Evolutionary conservation across 2,888 invertebrate genomes (phyloP), one percentile per base, ranked within the genome.

Genomic region (Seladonia tumulorum): DNA sequence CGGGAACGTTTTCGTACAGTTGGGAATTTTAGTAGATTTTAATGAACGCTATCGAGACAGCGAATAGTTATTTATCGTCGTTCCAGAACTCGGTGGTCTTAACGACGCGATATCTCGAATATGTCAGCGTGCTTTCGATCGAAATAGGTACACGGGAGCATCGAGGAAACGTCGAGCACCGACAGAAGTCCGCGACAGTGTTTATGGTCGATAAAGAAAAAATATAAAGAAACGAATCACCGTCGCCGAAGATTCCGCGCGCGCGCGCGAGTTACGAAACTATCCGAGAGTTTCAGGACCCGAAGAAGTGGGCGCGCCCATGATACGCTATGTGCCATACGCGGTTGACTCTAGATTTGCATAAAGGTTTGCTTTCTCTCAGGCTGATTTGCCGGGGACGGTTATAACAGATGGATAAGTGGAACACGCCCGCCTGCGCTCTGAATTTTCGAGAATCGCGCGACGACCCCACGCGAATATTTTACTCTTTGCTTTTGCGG

Each of bases 311-410:
- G 84, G 45, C 84, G 78, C 78, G 39, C 45, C 83, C 39, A 25
- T 71, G 70, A 78, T 84, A 75, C 35, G 35, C 77, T 71, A 83
- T 75, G 77, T 83, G 25, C 25, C 22, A 16, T 63, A n/a, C 83
- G 45, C 70, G 45, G 29, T 22, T 71, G 72, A 63, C 76, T 76
- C 45, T 22, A 35, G 71, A 78, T 84, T 84, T 83, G 63, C 83
- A 78, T 83, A 66, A 84, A 84, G 78, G 78, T 78, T 78, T 63
- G 78, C 84, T 84, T 84, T 84, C 84, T 63, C 84, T 57, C 71
- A 12, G 45, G 14, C 8, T 71, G 74, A 83, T 84, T 84, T 78
- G 78, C 78, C 63, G 53, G 14, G 14, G 71, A 75, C 84, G 45
- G 74, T 73, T 77, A 35, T 53, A 45, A 35, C 39, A 25, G 47